Percentiles rank a stretch among this genome's conserved stretches.
phyloP scores from a whole-genome alignment of 2,797 vertebrate genomes.

The Urophycis tenuis region DNA sequence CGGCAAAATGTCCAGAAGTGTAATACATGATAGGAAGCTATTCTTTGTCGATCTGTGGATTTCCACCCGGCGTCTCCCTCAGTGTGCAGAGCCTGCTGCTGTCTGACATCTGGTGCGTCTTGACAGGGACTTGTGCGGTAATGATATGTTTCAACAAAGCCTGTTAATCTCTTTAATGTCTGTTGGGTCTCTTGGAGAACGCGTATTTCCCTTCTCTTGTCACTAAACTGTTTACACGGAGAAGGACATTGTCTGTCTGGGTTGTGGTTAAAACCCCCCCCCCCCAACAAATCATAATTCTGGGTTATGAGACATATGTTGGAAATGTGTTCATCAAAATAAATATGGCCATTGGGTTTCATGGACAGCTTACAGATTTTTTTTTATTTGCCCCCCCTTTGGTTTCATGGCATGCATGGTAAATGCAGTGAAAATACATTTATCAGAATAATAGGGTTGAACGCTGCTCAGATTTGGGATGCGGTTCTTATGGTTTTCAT shows the following conservation, averaged over 20 bases:
- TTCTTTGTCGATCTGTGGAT: slow-evolving; percentile 62
- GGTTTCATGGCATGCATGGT: background rate
- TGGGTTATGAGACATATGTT: background rate
- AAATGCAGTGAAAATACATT: slow-evolving; percentile 24
- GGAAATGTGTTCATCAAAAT: background rate
- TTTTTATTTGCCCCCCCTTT: background rate
- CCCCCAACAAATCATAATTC: background rate
- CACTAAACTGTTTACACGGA: slow-evolving; percentile 8
- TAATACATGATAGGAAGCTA: slow-evolving; percentile 53
- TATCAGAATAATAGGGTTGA: slow-evolving; percentile 42
- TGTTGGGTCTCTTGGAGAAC: slow-evolving; percentile 49
- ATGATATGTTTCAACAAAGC: slow-evolving; percentile 64
- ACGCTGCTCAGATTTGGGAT: slow-evolving; percentile 35
- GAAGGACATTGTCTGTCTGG: background rate
- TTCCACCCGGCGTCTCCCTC: slow-evolving; percentile 51
- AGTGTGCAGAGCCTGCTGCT: slow-evolving; percentile 48
- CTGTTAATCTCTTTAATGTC: slow-evolving; percentile 62
- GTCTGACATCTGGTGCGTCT: slow-evolving; percentile 66
- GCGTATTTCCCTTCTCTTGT: slow-evolving; percentile 51
- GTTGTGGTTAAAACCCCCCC: slow-evolving; percentile 1
- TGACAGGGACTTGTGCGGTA: slow-evolving; percentile 51
- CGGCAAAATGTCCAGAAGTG: slow-evolving; percentile 37
- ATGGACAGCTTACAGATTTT: background rate
- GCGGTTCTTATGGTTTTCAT: slow-evolving; percentile 46
- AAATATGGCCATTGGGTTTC: background rate